These are phyloP conservation scores for Bicyclus anynana DNA, from an alignment of 1,140 invertebrate species.

Conservation along the genomic window DNA sequence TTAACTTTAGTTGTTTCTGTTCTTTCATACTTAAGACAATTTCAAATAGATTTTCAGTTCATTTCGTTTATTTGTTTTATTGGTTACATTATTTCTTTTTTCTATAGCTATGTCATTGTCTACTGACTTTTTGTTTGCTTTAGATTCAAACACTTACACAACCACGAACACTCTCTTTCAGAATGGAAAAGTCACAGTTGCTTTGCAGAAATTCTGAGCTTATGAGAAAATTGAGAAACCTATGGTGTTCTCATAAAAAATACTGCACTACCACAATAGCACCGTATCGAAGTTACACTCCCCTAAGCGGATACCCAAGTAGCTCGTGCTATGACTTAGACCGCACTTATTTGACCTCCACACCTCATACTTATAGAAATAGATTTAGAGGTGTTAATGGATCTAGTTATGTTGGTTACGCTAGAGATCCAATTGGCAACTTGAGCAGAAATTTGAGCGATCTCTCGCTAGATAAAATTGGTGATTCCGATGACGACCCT, in stretches of 20 bases:
- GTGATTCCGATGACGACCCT: constrained; percentile 62
- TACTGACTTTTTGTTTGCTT: neutral
- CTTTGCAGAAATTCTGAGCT: constrained; percentile 78
- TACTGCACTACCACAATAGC: constrained; percentile 69
- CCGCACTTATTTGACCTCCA: constrained; percentile 58
- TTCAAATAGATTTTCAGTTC: no score
- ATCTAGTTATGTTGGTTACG: constrained; percentile 28
- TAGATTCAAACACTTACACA: constrained; percentile 23
- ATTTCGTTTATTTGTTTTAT: no score
- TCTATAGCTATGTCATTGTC: neutral
- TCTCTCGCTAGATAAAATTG: constrained; percentile 58
- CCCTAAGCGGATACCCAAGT: constrained; percentile 63
- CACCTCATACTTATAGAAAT: constrained; percentile 53
- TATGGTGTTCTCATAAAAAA: constrained; percentile 79
- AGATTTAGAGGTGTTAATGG: constrained; percentile 50
- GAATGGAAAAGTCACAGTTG: constrained; percentile 76
- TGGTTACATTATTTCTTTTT: no score
- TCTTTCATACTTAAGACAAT: no score
- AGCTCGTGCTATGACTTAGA: constrained; percentile 65
- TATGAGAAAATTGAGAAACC: constrained; percentile 78
- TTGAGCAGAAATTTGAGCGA: constrained; percentile 54
- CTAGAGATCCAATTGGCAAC: constrained; percentile 43
- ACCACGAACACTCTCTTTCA: constrained; percentile 56
- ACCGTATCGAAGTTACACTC: constrained; percentile 57
- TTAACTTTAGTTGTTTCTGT: no score